Percentiles rank a stretch among this genome's conserved stretches.
Conservation (phyloP, 2,797 vertebrate genomes). For the Phoeniculus purpureus region DNA sequence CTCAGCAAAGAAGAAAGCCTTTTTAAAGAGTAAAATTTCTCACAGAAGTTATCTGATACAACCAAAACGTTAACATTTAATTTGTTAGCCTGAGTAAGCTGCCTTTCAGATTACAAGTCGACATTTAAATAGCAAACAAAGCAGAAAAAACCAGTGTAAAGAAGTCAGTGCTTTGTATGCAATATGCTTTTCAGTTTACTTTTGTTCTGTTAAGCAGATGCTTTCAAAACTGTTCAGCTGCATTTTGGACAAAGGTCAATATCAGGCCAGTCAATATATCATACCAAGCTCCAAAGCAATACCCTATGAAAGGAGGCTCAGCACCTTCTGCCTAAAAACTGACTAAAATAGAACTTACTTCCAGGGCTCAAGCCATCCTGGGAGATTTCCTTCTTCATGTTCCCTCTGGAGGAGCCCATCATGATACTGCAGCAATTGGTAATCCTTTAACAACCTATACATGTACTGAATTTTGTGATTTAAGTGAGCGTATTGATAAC, state of each 20-base stretch:
- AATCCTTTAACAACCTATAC: slow-evolving; percentile 35
- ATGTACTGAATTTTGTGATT: slow-evolving; percentile 20
- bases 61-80: background rate
- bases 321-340: slow-evolving; percentile 23
- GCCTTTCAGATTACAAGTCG: slow-evolving; percentile 12
- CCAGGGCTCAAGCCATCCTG: background rate
- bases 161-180: slow-evolving; percentile 61
- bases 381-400: background rate
- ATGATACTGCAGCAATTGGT: slow-evolving; percentile 10
- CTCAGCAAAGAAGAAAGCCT: background rate
- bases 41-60: background rate
- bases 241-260: slow-evolving; percentile 64
- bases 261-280: slow-evolving; percentile 13
- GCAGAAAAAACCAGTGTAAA: background rate
- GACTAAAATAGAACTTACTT: background rate
- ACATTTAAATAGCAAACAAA: slow-evolving; percentile 57
- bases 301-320: background rate
- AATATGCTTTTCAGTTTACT: slow-evolving; percentile 65
- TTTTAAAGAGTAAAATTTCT: background rate
- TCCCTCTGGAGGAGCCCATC: background rate
- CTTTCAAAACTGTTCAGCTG: slow-evolving; percentile 70
- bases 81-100: background rate
- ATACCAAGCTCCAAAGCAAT: slow-evolving; percentile 10
- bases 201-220: slow-evolving; percentile 58
- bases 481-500: slow-evolving; percentile 54